A percentile compares a stretch with the other conserved stretches of the same genome.
Conservation (phyloP, 2,113 vertebrate species). For the Chaetodon trifascialis region DNA sequence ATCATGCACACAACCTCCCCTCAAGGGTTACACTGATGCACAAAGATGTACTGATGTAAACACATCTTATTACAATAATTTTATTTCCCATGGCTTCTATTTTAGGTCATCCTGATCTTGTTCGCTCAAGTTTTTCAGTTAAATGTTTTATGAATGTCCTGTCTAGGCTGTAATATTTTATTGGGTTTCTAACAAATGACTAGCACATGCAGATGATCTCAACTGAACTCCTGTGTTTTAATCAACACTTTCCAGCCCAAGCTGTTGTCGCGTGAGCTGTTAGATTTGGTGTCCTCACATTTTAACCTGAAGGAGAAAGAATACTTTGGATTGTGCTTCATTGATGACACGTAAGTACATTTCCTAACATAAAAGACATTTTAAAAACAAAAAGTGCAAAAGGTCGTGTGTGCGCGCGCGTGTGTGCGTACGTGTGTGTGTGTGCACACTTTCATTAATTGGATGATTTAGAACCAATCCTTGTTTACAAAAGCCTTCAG, state of each 20-base stretch:
- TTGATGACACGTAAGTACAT: constrained; percentile 92
- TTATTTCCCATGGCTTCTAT: background rate
- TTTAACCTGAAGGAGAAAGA: constrained; percentile 99
- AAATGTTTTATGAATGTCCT: background rate
- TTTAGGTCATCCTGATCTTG: background rate
- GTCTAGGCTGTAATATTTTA: background rate
- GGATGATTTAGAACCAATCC: constrained; percentile 9
- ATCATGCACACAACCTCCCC: background rate
- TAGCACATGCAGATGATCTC: background rate
- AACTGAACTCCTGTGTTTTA: background rate
- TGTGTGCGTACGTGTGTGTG: background rate
- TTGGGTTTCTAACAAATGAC: background rate
- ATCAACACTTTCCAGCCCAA: constrained; percentile 88
- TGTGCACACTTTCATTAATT: background rate
- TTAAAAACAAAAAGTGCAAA: background rate
- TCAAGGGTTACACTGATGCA: too few relatives aligned
- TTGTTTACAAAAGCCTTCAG: background rate
- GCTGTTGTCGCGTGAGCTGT: constrained; percentile 93
- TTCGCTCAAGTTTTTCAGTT: background rate
- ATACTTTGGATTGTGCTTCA: constrained; percentile 95
- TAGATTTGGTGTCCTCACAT: constrained; percentile 97
- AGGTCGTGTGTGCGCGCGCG: too few relatives aligned
- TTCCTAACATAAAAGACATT: background rate
- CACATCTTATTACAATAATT: background rate
- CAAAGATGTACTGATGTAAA: background rate